These are phyloP conservation scores for Protobothrops flavoviridis DNA, from an alignment of 2,113 vertebrate species.

Conservation along the genomic window DNA sequence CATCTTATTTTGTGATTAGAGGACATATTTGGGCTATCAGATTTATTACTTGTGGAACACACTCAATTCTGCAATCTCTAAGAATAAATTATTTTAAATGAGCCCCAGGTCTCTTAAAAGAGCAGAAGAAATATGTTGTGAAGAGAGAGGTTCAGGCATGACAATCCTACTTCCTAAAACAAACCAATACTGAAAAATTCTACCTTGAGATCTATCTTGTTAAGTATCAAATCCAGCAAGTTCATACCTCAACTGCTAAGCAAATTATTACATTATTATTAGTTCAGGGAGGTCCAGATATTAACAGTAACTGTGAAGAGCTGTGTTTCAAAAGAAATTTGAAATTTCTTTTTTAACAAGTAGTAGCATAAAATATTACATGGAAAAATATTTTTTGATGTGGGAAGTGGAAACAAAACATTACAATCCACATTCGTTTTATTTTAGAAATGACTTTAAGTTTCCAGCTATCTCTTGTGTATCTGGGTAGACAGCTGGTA, in stretches of 20 bases:
- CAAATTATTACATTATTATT: background rate
- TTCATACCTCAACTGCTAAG: background rate
- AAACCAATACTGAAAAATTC: background rate
- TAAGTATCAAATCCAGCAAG: background rate
- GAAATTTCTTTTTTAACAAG: background rate
- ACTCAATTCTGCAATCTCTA: background rate
- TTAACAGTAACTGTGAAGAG: background rate
- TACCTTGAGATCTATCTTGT: background rate
- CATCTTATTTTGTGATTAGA: background rate
- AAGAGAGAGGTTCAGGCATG: background rate
- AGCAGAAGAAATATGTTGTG: background rate
- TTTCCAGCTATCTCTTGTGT: background rate
- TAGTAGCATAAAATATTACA: background rate
- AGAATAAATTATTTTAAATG: background rate
- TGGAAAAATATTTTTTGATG: background rate
- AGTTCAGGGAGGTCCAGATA: background rate
- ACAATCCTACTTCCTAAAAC: background rate
- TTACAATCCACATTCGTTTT: background rate
- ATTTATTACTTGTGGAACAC: background rate
- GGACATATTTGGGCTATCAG: background rate
- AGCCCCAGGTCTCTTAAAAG: background rate
- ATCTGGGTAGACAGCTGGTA: background rate
- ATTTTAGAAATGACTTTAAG: background rate
- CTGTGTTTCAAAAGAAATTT: background rate
- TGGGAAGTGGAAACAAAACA: background rate